These are phyloP conservation scores for Pelagia noctiluca DNA, from an alignment of 30 jellyfish, hydroid and myxozoan genomes.

Conservation along the genomic window DNA sequence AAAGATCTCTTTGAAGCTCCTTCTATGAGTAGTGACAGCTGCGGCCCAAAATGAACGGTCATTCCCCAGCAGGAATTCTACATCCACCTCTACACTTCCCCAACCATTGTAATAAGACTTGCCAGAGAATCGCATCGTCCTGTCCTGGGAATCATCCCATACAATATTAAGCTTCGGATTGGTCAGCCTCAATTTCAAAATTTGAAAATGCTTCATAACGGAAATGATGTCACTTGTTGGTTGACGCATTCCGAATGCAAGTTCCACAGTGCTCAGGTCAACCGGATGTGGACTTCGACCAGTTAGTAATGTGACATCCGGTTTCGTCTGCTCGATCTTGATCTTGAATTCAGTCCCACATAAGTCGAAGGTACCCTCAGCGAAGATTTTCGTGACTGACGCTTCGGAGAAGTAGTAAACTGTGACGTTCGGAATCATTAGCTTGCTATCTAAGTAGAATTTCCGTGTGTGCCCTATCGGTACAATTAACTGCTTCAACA, in stretches of 20 bases:
- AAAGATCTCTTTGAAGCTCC: constrained; percentile 65
- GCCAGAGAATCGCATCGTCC: constrained; percentile 71
- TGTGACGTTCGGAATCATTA: constrained; percentile 63
- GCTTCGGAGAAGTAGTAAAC: constrained; percentile 33
- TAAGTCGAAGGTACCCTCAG: constrained; percentile 67
- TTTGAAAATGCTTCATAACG: constrained; percentile 42
- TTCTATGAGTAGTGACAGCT: constrained; percentile 46
- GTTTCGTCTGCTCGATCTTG: constrained; percentile 63
- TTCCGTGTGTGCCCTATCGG: constrained; percentile 52
- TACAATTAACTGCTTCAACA: constrained; percentile 17
- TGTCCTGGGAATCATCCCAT: constrained; percentile 44
- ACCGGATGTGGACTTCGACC: constrained; percentile 75
- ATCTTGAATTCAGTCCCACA: constrained; percentile 71
- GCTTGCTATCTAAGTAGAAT: constrained; percentile 43
- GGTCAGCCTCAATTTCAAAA: constrained; percentile 48
- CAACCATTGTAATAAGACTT: constrained; percentile 54
- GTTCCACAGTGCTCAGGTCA: constrained; percentile 68
- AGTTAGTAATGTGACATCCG: constrained; percentile 57
- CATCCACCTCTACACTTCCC: constrained; percentile 55
- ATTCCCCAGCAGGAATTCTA: constrained; percentile 57
- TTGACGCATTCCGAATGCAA: constrained; percentile 72
- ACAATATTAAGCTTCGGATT: constrained; percentile 54
- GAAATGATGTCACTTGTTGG: constrained; percentile 47
- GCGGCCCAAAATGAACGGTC: constrained; percentile 70
- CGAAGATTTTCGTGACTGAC: constrained; percentile 37